These are phyloP conservation scores for Hydrophis major DNA, from an alignment of 2,797 vertebrate species.

Conservation along the genomic window DNA sequence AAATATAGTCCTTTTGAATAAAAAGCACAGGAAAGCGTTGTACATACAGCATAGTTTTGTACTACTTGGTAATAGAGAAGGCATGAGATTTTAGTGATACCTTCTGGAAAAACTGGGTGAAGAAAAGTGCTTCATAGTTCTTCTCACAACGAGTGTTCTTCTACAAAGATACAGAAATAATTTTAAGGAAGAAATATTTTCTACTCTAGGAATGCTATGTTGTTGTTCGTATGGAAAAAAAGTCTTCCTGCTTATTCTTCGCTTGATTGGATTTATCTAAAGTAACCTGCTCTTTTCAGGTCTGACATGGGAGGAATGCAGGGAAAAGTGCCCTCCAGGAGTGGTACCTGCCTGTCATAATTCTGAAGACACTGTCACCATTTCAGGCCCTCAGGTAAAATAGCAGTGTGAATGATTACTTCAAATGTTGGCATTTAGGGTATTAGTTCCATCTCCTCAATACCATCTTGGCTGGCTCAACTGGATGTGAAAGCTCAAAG, in stretches of 20 bases:
- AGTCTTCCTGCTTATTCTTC: background rate
- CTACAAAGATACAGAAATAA: background rate
- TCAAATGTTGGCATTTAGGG: background rate
- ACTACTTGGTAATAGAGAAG: background rate
- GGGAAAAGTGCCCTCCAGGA: constrained; percentile 82
- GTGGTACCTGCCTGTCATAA: constrained; percentile 97
- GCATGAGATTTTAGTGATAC: background rate
- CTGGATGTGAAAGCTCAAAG: background rate
- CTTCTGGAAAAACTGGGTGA: background rate
- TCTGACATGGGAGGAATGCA: constrained; percentile 92
- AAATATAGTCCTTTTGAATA: background rate
- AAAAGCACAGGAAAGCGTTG: background rate
- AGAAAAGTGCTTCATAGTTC: background rate
- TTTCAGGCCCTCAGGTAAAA: constrained; percentile 90
- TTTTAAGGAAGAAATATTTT: background rate
- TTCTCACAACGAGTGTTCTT: background rate
- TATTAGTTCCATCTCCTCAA: background rate
- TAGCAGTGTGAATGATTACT: background rate
- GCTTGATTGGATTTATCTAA: constrained; percentile 9
- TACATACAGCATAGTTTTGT: background rate
- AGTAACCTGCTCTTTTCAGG: constrained; percentile 71
- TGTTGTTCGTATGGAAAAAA: background rate
- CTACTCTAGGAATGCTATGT: background rate
- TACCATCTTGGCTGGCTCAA: background rate
- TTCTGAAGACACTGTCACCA: constrained; percentile 89